Conservation (phyloP, 2,888 invertebrate species). For the Yponomeuta malinellus region DNA sequence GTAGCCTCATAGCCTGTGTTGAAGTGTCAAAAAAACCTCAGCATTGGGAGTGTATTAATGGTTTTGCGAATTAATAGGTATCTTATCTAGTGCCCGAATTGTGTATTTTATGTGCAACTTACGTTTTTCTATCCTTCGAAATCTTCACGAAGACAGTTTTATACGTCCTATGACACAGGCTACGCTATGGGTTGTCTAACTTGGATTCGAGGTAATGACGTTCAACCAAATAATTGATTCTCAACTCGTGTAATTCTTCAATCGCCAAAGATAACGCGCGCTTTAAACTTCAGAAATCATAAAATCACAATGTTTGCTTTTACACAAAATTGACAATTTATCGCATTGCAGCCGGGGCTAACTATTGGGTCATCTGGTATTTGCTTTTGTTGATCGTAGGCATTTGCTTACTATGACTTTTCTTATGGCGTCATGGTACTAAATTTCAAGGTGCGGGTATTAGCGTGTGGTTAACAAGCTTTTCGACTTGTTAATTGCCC, state of each 20-base stretch:
- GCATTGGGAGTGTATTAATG: neutral
- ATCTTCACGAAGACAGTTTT: neutral
- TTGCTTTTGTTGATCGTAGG: too few relatives aligned
- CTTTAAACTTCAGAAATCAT: neutral
- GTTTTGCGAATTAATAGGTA: neutral
- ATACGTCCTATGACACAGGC: conserved; percentile 20
- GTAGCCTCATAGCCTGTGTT: neutral
- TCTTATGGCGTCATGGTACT: conserved; percentile 4
- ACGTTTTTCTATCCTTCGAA: neutral
- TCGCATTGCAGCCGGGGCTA: neutral
- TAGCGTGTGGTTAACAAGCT: neutral
- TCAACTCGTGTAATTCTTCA: neutral
- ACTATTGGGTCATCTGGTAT: neutral
- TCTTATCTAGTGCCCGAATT: neutral
- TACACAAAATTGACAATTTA: neutral
- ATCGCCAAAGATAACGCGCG: neutral
- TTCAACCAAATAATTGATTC: conserved; percentile 28
- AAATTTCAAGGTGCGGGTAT: neutral
- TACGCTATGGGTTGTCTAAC: conserved; percentile 62
- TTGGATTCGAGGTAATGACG: conserved; percentile 64
- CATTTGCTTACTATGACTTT: conserved; percentile 4
- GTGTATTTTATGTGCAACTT: neutral
- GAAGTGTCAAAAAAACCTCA: neutral
- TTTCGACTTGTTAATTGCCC: neutral
- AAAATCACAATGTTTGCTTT: neutral